Conservation (phyloP, 2,797 vertebrate species). For the Poeciliopsis paucimaculata region DNA sequence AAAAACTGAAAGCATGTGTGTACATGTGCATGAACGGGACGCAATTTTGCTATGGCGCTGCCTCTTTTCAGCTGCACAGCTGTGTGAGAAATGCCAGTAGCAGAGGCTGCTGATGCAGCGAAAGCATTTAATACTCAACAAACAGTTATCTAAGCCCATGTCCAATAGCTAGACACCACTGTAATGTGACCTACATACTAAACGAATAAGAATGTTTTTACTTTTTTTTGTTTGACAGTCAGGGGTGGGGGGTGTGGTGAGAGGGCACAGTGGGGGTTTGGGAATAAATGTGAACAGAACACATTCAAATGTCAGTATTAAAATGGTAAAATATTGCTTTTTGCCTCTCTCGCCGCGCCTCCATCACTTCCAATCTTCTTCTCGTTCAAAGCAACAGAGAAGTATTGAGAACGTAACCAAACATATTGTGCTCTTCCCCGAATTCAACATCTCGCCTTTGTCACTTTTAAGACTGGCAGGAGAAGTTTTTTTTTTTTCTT, state of each 20-base stretch:
- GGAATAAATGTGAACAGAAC: conserved; percentile 69
- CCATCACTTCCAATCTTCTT: conserved; percentile 36
- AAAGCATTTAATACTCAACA: conserved; percentile 98
- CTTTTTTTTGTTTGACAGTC: conserved; percentile 74
- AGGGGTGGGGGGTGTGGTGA: conserved; percentile 42
- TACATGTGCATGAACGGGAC: conserved; percentile 51
- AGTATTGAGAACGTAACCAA: conserved; percentile 76
- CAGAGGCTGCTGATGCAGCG: conserved; percentile 98
- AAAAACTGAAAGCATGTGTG: conserved; percentile 37
- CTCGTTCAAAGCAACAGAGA: conserved; percentile 44
- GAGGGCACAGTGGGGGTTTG: conserved; percentile 35
- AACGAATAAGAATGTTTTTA: conserved; percentile 86
- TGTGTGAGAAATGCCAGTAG: conserved; percentile 98
- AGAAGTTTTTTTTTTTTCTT: conserved; percentile 9
- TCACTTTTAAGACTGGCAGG: conserved; percentile 37
- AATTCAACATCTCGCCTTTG: conserved; percentile 50
- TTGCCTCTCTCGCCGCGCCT: conserved; percentile 63
- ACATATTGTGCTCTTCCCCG: conserved; percentile 76
- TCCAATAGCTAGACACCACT: conserved; percentile 94
- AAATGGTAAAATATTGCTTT: conserved; percentile 82
- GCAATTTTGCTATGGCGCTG: conserved; percentile 89
- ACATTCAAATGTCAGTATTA: conserved; percentile 84
- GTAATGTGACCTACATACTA: conserved; percentile 98
- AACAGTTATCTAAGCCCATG: conserved; percentile 97
- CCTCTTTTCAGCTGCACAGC: conserved; percentile 95